phyloP scores from a whole-genome alignment of 2,888 invertebrate genomes.

The Seira ritae region DNA sequence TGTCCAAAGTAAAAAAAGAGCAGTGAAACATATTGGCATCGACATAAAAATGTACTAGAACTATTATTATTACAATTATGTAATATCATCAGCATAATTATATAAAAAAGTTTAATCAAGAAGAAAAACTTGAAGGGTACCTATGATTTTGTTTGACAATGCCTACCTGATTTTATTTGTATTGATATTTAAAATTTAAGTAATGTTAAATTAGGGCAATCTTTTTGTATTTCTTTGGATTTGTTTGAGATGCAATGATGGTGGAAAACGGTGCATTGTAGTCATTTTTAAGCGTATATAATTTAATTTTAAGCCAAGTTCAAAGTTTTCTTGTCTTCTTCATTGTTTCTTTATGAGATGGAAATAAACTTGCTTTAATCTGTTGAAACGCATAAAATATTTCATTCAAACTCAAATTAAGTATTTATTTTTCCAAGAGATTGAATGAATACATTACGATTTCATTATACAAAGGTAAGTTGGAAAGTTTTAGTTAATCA shows the following conservation, averaged over 20 bases:
- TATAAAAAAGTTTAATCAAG: constrained; percentile 15
- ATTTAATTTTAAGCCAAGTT: not conserved
- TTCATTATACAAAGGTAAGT: no score
- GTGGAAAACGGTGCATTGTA: no score
- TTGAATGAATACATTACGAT: no score
- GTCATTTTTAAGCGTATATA: not conserved
- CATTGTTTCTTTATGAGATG: no score
- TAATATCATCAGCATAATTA: constrained; percentile 15
- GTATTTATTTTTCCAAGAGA: no score
- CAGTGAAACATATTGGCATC: no score
- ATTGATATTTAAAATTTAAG: not conserved
- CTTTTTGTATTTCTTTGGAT: not conserved
- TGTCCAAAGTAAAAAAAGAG: no score
- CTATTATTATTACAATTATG: constrained; percentile 18
- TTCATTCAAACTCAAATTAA: no score
- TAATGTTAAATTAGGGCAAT: constrained; percentile 1
- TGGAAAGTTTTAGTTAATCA: no score
- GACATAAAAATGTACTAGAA: not conserved
- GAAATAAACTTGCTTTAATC: no score
- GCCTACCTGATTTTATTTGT: constrained; percentile 24
- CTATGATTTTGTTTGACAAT: constrained; percentile 44
- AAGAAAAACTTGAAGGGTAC: constrained; percentile 35
- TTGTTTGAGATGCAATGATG: no score
- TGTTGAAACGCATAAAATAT: no score
- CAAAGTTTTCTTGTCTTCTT: not conserved